These are phyloP conservation scores for Sussaba pulchella DNA, from an alignment of 2,888 invertebrate species.

Conservation along the genomic window DNA sequence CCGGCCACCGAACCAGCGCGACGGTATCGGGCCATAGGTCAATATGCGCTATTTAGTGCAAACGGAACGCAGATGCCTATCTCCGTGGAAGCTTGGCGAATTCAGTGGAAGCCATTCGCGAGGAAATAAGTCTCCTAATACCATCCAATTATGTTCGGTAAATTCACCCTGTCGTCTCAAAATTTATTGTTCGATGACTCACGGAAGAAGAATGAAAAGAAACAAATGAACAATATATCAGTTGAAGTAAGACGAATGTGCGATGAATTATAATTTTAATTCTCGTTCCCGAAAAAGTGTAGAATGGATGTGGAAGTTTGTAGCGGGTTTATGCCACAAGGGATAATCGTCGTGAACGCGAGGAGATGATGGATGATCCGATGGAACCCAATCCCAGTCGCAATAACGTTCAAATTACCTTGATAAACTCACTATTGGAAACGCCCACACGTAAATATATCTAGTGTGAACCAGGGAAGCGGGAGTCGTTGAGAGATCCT, in stretches of 20 bases:
- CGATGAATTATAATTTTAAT: neutral
- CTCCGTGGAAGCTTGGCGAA: neutral
- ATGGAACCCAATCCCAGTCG: constrained; percentile 50
- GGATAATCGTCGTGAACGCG: constrained; percentile 35
- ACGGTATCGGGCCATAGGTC: constrained; percentile 4
- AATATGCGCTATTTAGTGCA: constrained; percentile 10
- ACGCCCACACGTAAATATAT: constrained; percentile 45
- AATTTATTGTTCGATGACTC: too few relatives aligned
- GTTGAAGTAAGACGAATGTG: too few relatives aligned
- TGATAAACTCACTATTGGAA: constrained; percentile 59
- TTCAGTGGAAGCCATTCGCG: neutral
- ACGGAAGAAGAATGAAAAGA: too few relatives aligned
- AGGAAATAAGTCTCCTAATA: neutral
- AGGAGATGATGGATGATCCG: constrained; percentile 60
- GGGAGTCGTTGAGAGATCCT: neutral
- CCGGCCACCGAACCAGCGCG: constrained; percentile 23
- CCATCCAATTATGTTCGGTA: constrained; percentile 18
- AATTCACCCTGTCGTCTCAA: neutral
- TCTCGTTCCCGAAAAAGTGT: neutral
- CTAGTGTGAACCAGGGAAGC: neutral
- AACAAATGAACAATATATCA: too few relatives aligned
- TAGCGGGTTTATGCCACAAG: constrained; percentile 5
- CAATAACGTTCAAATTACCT: constrained; percentile 63
- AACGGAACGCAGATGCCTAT: constrained; percentile 9
- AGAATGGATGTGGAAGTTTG: constrained; percentile 1